Percentiles rank a stretch among this genome's conserved stretches.
Evolutionary conservation across 2,113 vertebrate genomes (phyloP).

Genomic region (Pelobates fuscus): DNA sequence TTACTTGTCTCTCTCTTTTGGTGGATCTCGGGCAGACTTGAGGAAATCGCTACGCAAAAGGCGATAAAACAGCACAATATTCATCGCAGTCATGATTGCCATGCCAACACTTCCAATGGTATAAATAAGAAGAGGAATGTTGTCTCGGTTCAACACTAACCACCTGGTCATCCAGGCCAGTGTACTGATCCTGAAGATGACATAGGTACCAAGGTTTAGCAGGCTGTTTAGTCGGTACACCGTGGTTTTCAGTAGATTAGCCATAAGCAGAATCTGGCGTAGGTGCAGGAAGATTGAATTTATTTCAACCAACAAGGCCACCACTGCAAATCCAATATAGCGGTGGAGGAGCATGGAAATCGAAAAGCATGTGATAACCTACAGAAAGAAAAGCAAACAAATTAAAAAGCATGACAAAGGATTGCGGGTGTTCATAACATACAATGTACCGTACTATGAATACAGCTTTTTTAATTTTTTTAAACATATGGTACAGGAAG

Average conservation of each 20-base stretch:
- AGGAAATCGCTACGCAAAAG: constrained; percentile 83
- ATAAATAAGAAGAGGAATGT: constrained; percentile 72
- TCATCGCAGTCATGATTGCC: constrained; percentile 84
- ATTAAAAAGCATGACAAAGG: too few species aligned
- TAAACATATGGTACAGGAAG: too few species aligned
- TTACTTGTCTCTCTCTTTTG: constrained; percentile 66
- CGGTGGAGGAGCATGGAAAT: constrained; percentile 71
- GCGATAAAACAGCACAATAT: constrained; percentile 76
- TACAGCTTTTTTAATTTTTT: too few species aligned
- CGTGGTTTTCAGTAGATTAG: constrained; percentile 62
- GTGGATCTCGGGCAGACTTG: constrained; percentile 60
- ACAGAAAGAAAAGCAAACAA: constrained; percentile 31
- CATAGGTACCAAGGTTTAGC: constrained; percentile 83
- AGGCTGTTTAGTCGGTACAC: constrained; percentile 83
- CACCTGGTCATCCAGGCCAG: constrained; percentile 92
- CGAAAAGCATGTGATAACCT: constrained; percentile 88
- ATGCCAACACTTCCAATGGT: constrained; percentile 80
- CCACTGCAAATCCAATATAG: constrained; percentile 81
- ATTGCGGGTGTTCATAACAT: too few species aligned
- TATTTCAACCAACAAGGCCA: constrained; percentile 89
- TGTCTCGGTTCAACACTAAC: constrained; percentile 80
- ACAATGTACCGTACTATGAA: too few species aligned
- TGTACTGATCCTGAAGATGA: constrained; percentile 85
- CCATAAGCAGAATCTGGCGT: constrained; percentile 82
- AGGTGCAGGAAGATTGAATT: constrained; percentile 90